Base-by-base conservation (phyloP, 2,113 vertebrate genomes). In the Lamprologus callipterus region DNA sequence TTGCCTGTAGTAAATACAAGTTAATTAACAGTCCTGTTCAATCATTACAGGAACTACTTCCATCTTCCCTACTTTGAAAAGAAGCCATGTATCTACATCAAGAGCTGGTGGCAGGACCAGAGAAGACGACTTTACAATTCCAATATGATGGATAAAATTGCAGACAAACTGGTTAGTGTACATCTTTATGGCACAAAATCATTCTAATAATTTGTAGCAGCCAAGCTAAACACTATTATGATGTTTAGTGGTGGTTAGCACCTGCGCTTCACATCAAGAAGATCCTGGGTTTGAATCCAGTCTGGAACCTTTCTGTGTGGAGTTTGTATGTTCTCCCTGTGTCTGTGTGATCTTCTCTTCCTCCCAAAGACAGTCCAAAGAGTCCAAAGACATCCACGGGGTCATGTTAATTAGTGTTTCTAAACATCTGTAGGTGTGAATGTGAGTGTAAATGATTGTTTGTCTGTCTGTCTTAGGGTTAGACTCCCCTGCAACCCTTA, bases 41-140 rank as follows among this genome's bases (percentile, higher is more conserved):
- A 81, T 78, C 8, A 49, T 40, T 4, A 12, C 95, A 99, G 99
- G 93, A 99, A 99, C 93, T 99, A 99, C 92, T 99, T 99, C 92
- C 97, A 99, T 65, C 95, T 99, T 84, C 98, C 99, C 0, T 99
- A 99, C 93, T 98, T 98, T 92, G 98, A 99, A 84, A 97, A 96
- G 92, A 99, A 99, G 92, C 99, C 99, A 0, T 99, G 99, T 86
- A 97, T 98, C 87, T 99, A 99, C 89, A 99, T 99, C 93, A 98
- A 97, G 92, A 99, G 98, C 96, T 99, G 98, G 98, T 99, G 99
- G 99, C 98, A 98, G 16, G 99, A 99, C 95, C 98, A 99, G 87
- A 95, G 98, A 40, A 96, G 98, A 73, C 95, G 99, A 7, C 96
- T 99, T 51, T 99, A 99, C 93, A 99, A 99, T 1, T 96, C 98